These are phyloP conservation scores for Bostrychus sinensis DNA, from an alignment of 2,113 vertebrate genomes.

Conservation along the genomic window DNA sequence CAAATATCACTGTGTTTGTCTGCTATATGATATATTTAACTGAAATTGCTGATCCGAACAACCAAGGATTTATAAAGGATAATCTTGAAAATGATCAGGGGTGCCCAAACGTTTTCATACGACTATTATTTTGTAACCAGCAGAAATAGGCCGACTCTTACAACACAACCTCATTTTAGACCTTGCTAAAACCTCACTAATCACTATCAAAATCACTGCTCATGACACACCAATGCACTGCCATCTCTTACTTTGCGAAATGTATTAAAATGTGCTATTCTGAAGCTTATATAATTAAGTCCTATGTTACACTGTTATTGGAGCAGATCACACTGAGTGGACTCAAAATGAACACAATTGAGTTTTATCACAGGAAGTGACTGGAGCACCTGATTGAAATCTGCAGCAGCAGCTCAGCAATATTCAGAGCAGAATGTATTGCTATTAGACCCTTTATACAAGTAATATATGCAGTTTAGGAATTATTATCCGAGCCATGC, in stretches of 20 bases:
- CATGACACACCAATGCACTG: background rate
- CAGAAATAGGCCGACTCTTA: background rate
- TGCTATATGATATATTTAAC: too few species aligned
- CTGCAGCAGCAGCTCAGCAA: background rate
- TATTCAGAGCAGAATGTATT: background rate
- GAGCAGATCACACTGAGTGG: background rate
- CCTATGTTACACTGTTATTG: background rate
- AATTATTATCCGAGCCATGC: background rate
- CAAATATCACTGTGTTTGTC: too few species aligned
- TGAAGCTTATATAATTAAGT: background rate
- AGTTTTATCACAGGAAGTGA: background rate
- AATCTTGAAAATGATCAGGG: background rate
- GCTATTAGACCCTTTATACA: background rate
- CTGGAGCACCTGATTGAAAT: slow-evolving; percentile 5
- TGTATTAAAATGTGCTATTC: background rate
- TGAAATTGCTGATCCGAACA: too few species aligned
- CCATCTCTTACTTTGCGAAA: background rate
- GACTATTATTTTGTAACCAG: too few species aligned
- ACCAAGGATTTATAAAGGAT: too few species aligned
- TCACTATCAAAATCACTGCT: background rate
- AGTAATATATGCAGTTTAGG: background rate
- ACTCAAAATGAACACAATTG: background rate
- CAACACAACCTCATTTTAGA: background rate
- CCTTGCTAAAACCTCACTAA: background rate
- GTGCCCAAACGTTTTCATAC: too few species aligned